Percentiles rank a stretch among this genome's conserved stretches.
phyloP scores from a whole-genome alignment of 2,797 vertebrate genomes.

The Myotis myotis region DNA sequence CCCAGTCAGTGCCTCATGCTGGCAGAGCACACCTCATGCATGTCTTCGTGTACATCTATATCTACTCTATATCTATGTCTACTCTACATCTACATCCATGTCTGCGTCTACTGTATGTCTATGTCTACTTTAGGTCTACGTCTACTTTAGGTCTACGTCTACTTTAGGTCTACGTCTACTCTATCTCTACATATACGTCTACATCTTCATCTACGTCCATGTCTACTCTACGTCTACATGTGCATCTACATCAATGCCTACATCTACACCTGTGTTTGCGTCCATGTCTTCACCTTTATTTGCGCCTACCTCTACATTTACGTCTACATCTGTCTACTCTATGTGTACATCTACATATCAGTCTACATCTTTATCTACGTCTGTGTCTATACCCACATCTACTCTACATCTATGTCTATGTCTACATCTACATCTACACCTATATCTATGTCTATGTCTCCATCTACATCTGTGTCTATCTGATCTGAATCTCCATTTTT shows the following conservation, averaged over 20 bases:
- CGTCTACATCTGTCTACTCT: no score
- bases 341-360: no score
- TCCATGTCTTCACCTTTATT: neutral
- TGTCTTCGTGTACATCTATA: no score
- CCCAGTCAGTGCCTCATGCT: neutral
- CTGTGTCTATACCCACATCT: accelerated
- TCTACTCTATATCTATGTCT: neutral
- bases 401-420: no score
- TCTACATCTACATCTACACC: accelerated
- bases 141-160: neutral
- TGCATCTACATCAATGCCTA: no score
- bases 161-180: neutral
- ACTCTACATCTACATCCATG: accelerated
- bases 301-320: neutral
- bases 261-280: neutral
- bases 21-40: accelerated
- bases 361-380: neutral
- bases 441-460: no score
- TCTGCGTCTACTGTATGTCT: neutral
- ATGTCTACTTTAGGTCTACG: no score
- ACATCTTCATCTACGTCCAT: no score
- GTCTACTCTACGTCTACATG: no score
- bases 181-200: no score
- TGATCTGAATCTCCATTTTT: neutral
- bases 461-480: no score